phyloP scores from a whole-genome alignment of 2,888 invertebrate species.

The Ophonus ardosiacus region DNA sequence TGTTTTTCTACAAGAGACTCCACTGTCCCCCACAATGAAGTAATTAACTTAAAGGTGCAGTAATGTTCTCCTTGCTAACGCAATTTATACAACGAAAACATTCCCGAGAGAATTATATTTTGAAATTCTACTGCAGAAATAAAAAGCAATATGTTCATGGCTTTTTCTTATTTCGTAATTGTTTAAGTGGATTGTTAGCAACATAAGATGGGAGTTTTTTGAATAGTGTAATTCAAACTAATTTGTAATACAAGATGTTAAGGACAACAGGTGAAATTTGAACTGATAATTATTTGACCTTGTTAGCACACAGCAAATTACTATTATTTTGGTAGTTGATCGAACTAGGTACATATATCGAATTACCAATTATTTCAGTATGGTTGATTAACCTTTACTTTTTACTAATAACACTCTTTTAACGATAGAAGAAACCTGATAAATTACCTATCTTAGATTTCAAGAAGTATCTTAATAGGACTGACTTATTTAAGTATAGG shows the following conservation, averaged over 20 bases:
- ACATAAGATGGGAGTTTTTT: background rate
- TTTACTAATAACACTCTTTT: no score
- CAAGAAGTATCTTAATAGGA: no score
- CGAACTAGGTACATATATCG: background rate
- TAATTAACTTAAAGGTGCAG: conserved; percentile 49
- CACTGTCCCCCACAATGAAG: conserved; percentile 30
- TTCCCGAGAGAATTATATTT: background rate
- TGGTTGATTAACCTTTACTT: background rate
- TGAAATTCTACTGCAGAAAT: background rate
- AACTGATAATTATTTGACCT: background rate
- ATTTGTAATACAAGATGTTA: background rate
- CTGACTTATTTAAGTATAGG: no score
- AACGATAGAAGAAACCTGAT: no score
- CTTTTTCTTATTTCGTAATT: background rate
- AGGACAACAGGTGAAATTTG: background rate
- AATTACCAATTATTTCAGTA: background rate
- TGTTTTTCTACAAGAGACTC: conserved; percentile 28
- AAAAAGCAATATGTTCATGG: background rate
- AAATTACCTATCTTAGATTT: no score
- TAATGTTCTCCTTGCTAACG: conserved; percentile 21
- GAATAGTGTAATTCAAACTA: background rate
- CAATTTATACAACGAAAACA: conserved; percentile 30
- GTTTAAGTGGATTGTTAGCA: background rate
- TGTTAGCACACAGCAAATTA: background rate
- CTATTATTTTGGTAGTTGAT: background rate